phyloP scores from a whole-genome alignment of 92 coral and sea anemone genomes.

The Zoanthus sociatus region DNA sequence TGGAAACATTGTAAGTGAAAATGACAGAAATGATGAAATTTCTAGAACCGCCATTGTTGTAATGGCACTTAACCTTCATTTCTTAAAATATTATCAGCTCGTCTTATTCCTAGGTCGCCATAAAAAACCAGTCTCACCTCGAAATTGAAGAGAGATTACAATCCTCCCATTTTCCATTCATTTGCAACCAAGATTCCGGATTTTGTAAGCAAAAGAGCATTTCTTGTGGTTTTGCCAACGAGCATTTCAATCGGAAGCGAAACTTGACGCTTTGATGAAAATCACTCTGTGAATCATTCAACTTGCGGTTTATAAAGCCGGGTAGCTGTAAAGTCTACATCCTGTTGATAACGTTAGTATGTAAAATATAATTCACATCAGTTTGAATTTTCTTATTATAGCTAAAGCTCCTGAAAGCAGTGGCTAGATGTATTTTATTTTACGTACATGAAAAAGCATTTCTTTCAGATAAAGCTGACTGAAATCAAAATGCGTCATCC shows the following conservation, averaged over 20 bases:
- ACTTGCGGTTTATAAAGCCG: not conserved
- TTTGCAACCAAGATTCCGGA: not conserved
- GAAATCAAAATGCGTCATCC: not conserved
- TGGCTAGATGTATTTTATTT: too few species aligned
- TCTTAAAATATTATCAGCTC: not conserved
- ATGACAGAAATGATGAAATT: not conserved
- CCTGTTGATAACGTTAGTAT: conserved; percentile 39
- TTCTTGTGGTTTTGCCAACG: conserved; percentile 29
- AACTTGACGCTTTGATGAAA: conserved; percentile 18
- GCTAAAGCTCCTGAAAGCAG: too few species aligned
- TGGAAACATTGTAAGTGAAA: not conserved
- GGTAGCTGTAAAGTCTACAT: not conserved
- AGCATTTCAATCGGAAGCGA: conserved; percentile 41
- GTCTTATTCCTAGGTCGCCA: not conserved
- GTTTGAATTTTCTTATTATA: too few species aligned
- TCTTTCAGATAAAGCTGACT: too few species aligned
- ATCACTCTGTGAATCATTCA: not conserved
- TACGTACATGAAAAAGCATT: too few species aligned
- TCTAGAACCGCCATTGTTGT: not conserved
- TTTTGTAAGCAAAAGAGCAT: not conserved
- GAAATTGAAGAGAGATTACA: not conserved
- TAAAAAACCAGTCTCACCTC: not conserved
- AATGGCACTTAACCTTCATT: not conserved
- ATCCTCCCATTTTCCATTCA: not conserved
- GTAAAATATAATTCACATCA: not conserved